Evolutionary conservation across 2,888 invertebrate species (phyloP), one percentile per base, ranked within the genome.

Genomic region (Polyommatus iphigenia): DNA sequence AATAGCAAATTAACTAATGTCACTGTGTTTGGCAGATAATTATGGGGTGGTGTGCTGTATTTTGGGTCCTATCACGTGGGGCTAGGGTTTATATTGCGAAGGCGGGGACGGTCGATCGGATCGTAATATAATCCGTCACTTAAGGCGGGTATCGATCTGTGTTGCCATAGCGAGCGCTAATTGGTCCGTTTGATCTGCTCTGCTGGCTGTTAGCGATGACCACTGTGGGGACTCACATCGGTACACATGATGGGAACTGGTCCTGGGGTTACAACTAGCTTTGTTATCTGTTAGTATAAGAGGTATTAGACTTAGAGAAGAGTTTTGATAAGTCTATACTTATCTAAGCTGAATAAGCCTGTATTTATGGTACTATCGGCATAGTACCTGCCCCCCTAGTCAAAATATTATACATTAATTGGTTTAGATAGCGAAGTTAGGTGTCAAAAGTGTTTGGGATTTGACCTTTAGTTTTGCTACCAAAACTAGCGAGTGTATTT

Each of bases 11-110:
- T 73, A 73, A 73, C 41, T 50, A 24, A 73, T 24, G 73, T 73
- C 73, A 73, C 73, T 46, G 73, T 73, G 46, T 73, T 50, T 73
- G 73, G 50, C 46, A 73, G 73, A 73, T 46, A 73, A 73, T 73
- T 73, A 73, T 41, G 18, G 72, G n/a, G 15, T 8, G 8, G 72
- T 13, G 8, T 18, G 41, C 3, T 36, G 36, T 41, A 72, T 41
- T 24, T 73, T 41, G 13, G 18, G 15, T 46, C 6, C 4, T 73
- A 73, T 7, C 15, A 50, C 73, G 50, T 50, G 5, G 20, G 50
- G 24, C 24, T 46, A 50, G 20, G 50, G 73, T 73, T 20, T 73
- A 46, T 18, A 50, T 73, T 50, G 24, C 50, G 10, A 20, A 5
- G 10, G 20, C 3, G 20, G 41, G 18, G 20, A 4, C 6, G 15